Evolutionary conservation across 2,797 vertebrate species (phyloP).

Genomic region (Sardinella longiceps): DNA sequence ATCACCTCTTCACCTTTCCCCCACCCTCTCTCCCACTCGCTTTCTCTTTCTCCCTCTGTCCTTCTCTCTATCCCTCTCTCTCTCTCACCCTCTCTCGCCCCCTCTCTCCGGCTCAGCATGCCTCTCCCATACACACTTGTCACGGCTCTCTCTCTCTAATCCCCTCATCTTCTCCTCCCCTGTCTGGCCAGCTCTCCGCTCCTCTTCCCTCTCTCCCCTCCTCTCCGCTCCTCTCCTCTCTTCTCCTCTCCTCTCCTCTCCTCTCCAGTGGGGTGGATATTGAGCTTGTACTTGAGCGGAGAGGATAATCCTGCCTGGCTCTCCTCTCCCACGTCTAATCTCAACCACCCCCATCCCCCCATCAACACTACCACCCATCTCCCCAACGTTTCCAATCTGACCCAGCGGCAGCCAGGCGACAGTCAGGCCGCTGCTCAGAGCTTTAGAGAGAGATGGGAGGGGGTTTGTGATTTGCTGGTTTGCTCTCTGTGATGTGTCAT

Average conservation of each 20-base stretch:
- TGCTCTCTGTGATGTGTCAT: background rate
- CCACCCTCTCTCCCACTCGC: conserved; percentile 22
- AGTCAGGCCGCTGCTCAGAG: background rate
- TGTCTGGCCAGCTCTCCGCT: background rate
- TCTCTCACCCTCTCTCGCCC: conserved; percentile 34
- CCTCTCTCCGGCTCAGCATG: background rate
- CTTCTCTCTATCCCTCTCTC: conserved; percentile 40
- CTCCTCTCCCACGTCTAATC: background rate
- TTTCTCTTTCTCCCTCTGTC: conserved; percentile 24
- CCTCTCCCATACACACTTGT: background rate
- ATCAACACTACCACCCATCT: background rate
- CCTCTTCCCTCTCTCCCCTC: background rate
- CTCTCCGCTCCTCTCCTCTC: background rate
- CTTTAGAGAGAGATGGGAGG: background rate
- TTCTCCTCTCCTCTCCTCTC: background rate
- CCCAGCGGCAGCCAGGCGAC: background rate
- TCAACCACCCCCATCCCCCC: background rate
- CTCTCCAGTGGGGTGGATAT: conserved; percentile 2
- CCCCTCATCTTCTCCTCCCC: background rate
- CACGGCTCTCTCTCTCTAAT: background rate
- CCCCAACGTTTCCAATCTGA: background rate
- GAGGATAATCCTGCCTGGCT: background rate
- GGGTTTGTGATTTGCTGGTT: too few relatives aligned
- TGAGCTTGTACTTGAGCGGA: background rate
- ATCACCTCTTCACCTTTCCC: background rate